Conservation (phyloP, 1,140 invertebrate genomes). For the Hestina assimilis region DNA sequence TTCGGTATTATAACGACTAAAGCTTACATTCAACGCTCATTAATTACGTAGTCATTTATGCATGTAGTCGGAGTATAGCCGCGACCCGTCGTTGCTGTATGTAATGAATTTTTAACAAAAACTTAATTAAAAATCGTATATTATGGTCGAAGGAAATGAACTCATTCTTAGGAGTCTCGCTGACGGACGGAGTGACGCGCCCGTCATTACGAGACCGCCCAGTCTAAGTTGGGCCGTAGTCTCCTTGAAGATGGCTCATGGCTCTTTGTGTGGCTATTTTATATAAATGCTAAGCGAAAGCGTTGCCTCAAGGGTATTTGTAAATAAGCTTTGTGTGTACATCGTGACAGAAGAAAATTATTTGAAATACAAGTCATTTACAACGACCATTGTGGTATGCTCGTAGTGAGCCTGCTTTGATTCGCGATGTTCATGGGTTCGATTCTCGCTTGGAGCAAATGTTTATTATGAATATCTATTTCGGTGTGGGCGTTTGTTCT, state of each 20-base stretch:
- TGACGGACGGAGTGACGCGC: constrained; percentile 67
- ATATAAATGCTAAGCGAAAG: constrained; percentile 2
- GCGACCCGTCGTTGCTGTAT: constrained; percentile 44
- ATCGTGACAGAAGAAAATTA: constrained; percentile 2
- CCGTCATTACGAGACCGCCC: constrained; percentile 58
- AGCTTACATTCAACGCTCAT: constrained; percentile 51
- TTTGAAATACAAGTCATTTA: background rate
- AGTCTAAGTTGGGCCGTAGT: constrained; percentile 40
- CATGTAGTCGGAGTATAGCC: constrained; percentile 47
- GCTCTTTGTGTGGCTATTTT: constrained; percentile 3
- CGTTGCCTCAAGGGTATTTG: constrained; percentile 1
- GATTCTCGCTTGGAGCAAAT: too few species aligned
- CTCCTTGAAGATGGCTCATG: constrained; percentile 19
- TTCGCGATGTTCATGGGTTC: too few species aligned
- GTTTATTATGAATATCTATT: too few species aligned
- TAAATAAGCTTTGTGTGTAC: constrained; percentile 5
- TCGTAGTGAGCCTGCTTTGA: too few species aligned
- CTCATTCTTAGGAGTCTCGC: constrained; percentile 69
- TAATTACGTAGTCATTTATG: constrained; percentile 70
- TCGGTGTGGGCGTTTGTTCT: too few species aligned
- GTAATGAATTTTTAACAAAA: constrained; percentile 77
- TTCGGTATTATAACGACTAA: constrained; percentile 50
- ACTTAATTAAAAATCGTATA: constrained; percentile 78
- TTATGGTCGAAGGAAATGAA: constrained; percentile 75
- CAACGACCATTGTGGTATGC: too few species aligned